phyloP scores from a whole-genome alignment of 2,113 vertebrate species.

The Pachycephala philippinensis region DNA sequence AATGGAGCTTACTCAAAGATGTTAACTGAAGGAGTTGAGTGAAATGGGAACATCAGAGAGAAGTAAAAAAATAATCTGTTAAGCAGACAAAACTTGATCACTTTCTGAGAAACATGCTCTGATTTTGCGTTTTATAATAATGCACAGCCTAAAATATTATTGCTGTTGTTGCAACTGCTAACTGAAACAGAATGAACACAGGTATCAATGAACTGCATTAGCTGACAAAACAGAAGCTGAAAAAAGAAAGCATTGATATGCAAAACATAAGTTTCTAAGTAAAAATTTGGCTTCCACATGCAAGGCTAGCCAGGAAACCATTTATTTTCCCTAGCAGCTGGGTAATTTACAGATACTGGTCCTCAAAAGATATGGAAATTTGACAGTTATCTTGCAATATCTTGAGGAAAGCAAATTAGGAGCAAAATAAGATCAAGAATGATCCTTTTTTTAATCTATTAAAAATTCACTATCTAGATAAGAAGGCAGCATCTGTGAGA shows the following conservation, averaged over 20 bases:
- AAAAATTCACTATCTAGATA: not conserved
- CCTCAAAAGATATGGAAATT: not conserved
- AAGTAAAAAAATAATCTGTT: not conserved
- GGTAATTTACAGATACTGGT: not conserved
- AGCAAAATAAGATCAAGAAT: not conserved
- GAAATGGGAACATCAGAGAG: not conserved
- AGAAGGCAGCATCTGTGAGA: not conserved
- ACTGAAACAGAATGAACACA: not conserved
- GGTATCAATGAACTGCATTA: not conserved
- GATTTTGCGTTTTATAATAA: not conserved
- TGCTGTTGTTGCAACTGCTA: not conserved
- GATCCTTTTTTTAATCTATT: not conserved
- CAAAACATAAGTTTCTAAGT: not conserved
- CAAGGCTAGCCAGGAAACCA: not conserved
- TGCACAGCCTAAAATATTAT: not conserved
- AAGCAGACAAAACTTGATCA: not conserved
- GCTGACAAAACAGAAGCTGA: not conserved
- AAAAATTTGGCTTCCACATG: not conserved
- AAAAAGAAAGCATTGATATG: not conserved
- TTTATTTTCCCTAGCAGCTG: not conserved
- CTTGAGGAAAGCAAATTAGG: not conserved
- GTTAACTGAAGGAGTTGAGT: not conserved
- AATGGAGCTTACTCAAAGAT: not conserved
- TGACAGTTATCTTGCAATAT: not conserved
- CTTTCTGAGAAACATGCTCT: not conserved